phyloP scores from a whole-genome alignment of 2,888 invertebrate genomes.

The Hesperia comma region DNA sequence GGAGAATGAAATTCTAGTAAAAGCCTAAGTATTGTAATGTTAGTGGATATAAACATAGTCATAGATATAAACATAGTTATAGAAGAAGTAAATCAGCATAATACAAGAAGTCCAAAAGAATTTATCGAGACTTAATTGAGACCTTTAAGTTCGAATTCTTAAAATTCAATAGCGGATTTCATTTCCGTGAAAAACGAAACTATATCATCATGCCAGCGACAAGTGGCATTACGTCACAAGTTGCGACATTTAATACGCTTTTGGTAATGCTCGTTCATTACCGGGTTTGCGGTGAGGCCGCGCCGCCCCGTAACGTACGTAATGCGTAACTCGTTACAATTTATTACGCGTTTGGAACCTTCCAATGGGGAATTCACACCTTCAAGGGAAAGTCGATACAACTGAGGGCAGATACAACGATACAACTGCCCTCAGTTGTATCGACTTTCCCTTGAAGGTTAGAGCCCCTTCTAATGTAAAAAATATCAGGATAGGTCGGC shows the following conservation, averaged over 20 bases:
- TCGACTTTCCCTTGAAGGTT: neutral
- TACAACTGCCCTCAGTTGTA: too few species aligned
- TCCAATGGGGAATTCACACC: neutral
- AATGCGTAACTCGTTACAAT: neutral
- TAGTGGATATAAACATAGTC: too few species aligned
- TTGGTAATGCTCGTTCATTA: constrained; percentile 17
- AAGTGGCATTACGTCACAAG: constrained; percentile 29
- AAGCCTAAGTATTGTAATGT: too few species aligned
- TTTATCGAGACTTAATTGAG: neutral
- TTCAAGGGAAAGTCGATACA: neutral
- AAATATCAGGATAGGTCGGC: too few species aligned
- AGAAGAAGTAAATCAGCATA: too few species aligned
- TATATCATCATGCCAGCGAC: constrained; percentile 7
- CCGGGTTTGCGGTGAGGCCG: constrained; percentile 15
- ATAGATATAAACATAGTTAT: too few species aligned
- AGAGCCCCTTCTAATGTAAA: too few species aligned
- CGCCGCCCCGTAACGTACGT: neutral
- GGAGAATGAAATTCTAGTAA: too few species aligned
- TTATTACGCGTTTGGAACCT: neutral
- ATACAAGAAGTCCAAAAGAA: too few species aligned
- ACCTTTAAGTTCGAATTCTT: too few species aligned
- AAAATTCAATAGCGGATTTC: neutral
- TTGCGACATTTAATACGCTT: constrained; percentile 29
- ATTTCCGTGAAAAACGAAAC: constrained; percentile 2
- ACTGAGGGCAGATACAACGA: too few species aligned